Evolutionary conservation across 2,797 vertebrate species (phyloP).

Genomic region (Melopsittacus undulatus): DNA sequence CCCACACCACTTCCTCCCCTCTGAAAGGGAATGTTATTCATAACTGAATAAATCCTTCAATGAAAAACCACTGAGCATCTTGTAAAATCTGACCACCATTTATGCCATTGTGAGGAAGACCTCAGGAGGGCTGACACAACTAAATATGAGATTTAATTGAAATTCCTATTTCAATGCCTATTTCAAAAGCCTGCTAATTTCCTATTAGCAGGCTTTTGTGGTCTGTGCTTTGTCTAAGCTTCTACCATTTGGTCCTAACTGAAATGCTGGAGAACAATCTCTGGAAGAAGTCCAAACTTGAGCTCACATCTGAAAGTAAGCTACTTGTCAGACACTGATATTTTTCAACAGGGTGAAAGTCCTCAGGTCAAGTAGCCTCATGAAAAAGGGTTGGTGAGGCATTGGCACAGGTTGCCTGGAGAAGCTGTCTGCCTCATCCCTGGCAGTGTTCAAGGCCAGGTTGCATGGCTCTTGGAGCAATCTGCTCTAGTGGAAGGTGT

Average conservation of each 20-base stretch:
- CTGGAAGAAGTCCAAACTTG: neutral
- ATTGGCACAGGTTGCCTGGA: neutral
- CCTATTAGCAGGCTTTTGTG: neutral
- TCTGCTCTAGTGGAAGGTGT: neutral
- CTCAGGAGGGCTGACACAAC: neutral
- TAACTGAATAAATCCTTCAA: neutral
- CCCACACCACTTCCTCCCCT: rapidly evolving
- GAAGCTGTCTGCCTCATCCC: neutral
- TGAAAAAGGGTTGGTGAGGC: neutral
- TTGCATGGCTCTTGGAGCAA: neutral
- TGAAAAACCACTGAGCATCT: neutral
- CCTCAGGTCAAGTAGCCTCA: neutral
- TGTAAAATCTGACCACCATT: neutral
- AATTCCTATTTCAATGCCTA: too few species aligned
- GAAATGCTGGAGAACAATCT: neutral
- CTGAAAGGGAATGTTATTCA: neutral
- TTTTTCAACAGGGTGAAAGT: neutral
- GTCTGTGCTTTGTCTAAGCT: neutral
- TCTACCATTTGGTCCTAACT: neutral
- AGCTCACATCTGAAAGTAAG: neutral
- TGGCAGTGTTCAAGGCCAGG: neutral
- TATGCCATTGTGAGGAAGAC: rapidly evolving
- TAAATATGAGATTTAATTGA: neutral
- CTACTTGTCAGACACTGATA: neutral
- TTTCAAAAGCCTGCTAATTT: too few species aligned